These are phyloP conservation scores for Triplophysa yarkandensis DNA, from an alignment of 2,797 vertebrate genomes.

Conservation along the genomic window DNA sequence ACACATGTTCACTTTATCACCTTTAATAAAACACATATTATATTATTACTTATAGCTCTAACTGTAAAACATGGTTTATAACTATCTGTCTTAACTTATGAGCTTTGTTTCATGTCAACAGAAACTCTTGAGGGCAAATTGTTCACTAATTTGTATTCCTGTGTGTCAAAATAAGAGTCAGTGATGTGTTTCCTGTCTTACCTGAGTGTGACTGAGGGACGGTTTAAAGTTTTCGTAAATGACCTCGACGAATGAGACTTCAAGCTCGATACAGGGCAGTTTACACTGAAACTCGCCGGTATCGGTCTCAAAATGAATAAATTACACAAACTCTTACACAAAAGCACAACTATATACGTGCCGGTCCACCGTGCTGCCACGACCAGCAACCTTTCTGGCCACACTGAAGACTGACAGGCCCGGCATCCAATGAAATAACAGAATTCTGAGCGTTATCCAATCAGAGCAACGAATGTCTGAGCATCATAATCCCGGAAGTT, in stretches of 20 bases:
- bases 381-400: conserved; percentile 53
- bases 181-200: conserved; percentile 31
- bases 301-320: conserved; percentile 9
- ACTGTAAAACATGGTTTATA: background rate
- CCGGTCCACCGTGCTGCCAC: conserved; percentile 63
- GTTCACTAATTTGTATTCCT: background rate
- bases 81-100: background rate
- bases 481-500: conserved; percentile 47
- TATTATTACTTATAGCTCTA: no score
- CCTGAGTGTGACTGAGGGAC: conserved; percentile 34
- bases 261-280: background rate
- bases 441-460: conserved; percentile 39
- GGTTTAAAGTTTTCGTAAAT: conserved; percentile 18
- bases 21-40: background rate
- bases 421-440: conserved; percentile 60
- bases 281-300: conserved; percentile 1
- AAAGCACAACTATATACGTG: conserved; percentile 57
- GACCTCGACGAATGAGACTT: background rate
- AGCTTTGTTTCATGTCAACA: background rate
- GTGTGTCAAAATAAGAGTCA: background rate
- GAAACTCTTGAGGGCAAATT: background rate
- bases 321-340: conserved; percentile 34
- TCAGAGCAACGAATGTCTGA: conserved; percentile 24
- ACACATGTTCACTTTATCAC: background rate
- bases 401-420: conserved; percentile 36